Conservation (phyloP, 2,113 vertebrate species). For the Spermophilus dauricus region DNA sequence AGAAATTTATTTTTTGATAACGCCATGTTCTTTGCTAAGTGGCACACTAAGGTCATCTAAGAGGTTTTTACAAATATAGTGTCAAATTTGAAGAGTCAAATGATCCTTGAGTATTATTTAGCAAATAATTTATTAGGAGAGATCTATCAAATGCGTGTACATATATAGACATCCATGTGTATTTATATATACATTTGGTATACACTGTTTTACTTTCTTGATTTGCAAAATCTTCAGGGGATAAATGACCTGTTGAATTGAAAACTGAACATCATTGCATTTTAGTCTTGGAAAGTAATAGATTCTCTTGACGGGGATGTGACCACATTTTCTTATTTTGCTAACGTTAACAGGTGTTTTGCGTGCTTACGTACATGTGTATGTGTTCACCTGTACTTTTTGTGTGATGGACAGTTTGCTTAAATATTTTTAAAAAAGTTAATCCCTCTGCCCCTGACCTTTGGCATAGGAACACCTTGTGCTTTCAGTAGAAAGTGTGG, state of each 20-base stretch:
- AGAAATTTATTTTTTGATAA: conserved; percentile 50
- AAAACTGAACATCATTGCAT: conserved; percentile 33
- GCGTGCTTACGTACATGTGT: neutral
- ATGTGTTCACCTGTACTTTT: neutral
- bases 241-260: conserved; percentile 42
- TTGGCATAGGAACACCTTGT: conserved; percentile 75
- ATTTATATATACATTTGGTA: neutral
- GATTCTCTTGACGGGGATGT: neutral
- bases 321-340: conserved; percentile 30
- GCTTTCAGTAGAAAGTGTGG: conserved; percentile 69
- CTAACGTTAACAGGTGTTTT: neutral
- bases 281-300: conserved; percentile 49
- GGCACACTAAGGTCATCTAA: neutral
- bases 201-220: neutral
- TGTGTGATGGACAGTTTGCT: conserved; percentile 54
- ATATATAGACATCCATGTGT: neutral
- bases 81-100: conserved; percentile 22
- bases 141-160: neutral
- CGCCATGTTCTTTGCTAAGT: neutral
- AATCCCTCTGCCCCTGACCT: conserved; percentile 53
- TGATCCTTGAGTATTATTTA: conserved; percentile 19
- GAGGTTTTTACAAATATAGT: conserved; percentile 1
- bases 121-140: conserved; percentile 47
- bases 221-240: neutral
- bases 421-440: conserved; percentile 69